Base-by-base conservation (phyloP, 2,888 invertebrate species). In the Boloria selene region DNA sequence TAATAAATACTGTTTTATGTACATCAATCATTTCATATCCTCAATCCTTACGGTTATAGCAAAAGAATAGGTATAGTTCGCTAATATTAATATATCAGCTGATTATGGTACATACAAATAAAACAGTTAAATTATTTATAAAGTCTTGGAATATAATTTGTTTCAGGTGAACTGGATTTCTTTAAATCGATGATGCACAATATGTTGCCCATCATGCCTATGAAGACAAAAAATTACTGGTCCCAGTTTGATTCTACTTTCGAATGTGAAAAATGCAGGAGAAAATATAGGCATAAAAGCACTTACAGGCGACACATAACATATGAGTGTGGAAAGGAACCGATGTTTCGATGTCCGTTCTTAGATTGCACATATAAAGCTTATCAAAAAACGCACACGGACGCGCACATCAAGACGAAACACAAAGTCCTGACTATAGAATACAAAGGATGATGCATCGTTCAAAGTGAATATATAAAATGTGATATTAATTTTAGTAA, bases 211-310 rank as follows among this genome's bases (percentile, higher is more conserved):
- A 81, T 89, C 71, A 79, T 90, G 74, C 90, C 90, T 72, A 90
- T 91, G 87, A 92, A 92, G 85, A 89, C 90, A 70, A 92, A 92
- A 84, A 90, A 90, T 77, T 92, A 85, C 77, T 91, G 92, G 90
- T 86, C 90, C 6, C 88, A 87, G 60, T 91, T 87, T 73, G 90
- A 91, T 71, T 85, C 87, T 80, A 84, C 85, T 63, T 92, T 85
- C 69, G 92, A 93, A 74, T 94, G 96, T 81, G 93, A 93, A 70
- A 94, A 93, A 73, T 96, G 96, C 82, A 94, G 94, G 79, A 94
- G 95, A 81, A 94, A 94, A 75, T 96, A 96, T 85, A 94, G 95
- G 73, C 95, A 95, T 87, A 95, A 95, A 85, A 95, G 95, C 75
- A 95, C 95, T 26, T 93, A 96, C 76, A 93, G 94, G 78, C 93